Evolutionary conservation across 1,140 invertebrate species (phyloP).

Genomic region (Grapholita molesta): DNA sequence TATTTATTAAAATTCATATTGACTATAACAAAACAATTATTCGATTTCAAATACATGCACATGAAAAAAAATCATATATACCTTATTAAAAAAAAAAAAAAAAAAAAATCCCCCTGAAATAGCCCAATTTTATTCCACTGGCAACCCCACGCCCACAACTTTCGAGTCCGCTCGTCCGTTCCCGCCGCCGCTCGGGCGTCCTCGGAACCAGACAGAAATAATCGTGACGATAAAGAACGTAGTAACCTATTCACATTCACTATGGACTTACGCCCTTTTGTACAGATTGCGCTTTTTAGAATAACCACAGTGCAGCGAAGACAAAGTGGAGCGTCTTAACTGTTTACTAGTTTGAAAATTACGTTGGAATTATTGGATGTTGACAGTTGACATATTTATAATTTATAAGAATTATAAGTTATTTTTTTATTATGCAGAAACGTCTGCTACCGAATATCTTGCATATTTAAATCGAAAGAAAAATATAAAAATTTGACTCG

Average conservation of each 20-base stretch:
- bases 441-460: no score
- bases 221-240: not conserved
- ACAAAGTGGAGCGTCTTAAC: not conserved
- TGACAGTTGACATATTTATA: not conserved
- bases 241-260: not conserved
- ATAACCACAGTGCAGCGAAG: not conserved
- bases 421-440: no score
- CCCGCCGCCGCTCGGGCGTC: not conserved
- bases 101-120: not conserved
- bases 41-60: no score
- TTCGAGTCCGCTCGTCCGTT: not conserved
- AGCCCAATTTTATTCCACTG: not conserved
- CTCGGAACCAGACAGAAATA: not conserved
- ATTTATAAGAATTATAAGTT: not conserved
- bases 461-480: no score
- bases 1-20: no score
- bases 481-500: no score
- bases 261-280: not conserved
- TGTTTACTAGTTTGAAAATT: not conserved
- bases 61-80: not conserved
- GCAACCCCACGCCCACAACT: not conserved
- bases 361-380: not conserved
- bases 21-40: no score
- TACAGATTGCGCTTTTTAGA: not conserved
- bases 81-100: not conserved